Conservation (phyloP, 2,888 invertebrate genomes). For the Ctena decussata region DNA sequence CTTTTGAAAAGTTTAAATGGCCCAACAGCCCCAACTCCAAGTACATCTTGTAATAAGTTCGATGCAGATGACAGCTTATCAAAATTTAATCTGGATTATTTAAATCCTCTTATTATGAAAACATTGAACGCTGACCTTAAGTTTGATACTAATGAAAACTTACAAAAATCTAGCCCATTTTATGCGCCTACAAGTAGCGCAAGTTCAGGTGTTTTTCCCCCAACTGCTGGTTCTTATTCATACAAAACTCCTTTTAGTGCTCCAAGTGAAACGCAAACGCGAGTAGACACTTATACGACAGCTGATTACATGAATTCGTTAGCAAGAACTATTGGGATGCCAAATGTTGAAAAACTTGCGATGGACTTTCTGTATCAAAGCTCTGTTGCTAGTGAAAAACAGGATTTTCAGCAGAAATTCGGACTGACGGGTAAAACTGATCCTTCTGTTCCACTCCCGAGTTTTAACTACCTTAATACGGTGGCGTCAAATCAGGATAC, state of each 20-base stretch:
- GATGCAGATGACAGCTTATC: slow-evolving; percentile 5
- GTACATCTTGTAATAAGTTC: neutral
- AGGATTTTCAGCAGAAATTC: slow-evolving; percentile 6
- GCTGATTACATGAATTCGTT: neutral
- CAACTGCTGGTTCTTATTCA: neutral
- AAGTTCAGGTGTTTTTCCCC: neutral
- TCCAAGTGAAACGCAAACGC: neutral
- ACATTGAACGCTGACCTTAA: slow-evolving; percentile 1
- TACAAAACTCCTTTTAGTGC: neutral
- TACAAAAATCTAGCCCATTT: neutral
- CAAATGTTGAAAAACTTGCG: slow-evolving; percentile 1
- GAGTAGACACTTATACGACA: neutral
- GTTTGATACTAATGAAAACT: slow-evolving; percentile 10
- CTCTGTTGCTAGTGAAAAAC: neutral
- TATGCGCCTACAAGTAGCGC: neutral
- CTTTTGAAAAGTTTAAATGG: neutral
- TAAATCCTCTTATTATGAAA: slow-evolving; percentile 11
- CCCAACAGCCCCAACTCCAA: neutral
- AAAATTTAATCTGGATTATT: neutral
- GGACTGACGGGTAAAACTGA: slow-evolving; percentile 1
- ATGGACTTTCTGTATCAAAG: slow-evolving; percentile 4
- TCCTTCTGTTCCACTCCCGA: neutral
- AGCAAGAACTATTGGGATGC: neutral
- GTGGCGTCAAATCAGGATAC: neutral
- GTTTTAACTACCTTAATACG: neutral